Evolutionary conservation across 1,140 invertebrate genomes (phyloP).

Genomic region (Archivesica marissinica): DNA sequence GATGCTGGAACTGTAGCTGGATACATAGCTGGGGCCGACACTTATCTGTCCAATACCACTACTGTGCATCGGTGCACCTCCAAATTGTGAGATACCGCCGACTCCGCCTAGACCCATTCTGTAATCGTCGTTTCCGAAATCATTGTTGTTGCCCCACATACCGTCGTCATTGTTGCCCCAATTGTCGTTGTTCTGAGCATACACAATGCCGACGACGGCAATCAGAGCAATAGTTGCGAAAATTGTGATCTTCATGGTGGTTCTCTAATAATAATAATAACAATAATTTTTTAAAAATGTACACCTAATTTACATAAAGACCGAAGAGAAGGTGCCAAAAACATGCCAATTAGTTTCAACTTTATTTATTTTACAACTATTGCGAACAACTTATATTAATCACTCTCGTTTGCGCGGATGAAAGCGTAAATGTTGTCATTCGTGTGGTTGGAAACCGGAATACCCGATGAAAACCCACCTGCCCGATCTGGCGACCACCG

Average conservation of each 20-base stretch:
- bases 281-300: too few species aligned
- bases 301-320: too few species aligned
- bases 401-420: too few species aligned
- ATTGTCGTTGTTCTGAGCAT: conserved; percentile 23
- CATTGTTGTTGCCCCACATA: neutral
- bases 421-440: too few species aligned
- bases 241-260: conserved; percentile 44
- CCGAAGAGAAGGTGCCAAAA: too few species aligned
- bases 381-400: too few species aligned
- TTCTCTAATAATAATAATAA: conserved; percentile 5
- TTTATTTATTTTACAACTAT: too few species aligned
- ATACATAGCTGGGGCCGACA: neutral
- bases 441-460: too few species aligned
- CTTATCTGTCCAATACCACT: neutral
- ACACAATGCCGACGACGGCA: conserved; percentile 27
- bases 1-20: conserved; percentile 6
- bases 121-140: neutral
- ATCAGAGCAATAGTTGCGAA: conserved; percentile 28
- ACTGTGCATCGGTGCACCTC: neutral
- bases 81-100: neutral
- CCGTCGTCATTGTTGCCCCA: neutral
- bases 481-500: too few species aligned
- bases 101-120: too few species aligned
- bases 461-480: too few species aligned
- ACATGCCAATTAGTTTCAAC: too few species aligned